Percentiles rank a stretch among this genome's conserved stretches.
Conservation (phyloP, 1,140 invertebrate genomes). For the Cherax quadricarinatus region DNA sequence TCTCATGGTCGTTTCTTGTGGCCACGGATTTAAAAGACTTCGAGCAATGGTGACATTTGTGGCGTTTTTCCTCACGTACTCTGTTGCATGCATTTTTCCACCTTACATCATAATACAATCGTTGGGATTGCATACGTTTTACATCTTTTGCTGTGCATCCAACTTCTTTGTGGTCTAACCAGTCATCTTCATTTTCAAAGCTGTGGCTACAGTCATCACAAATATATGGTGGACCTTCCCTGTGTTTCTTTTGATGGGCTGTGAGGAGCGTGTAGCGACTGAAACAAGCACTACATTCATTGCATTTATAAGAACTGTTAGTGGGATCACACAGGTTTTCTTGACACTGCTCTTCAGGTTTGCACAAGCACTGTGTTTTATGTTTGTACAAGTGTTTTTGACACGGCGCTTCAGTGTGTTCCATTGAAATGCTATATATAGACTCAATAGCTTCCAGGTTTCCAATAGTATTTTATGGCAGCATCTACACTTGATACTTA, state of each 20-base stretch:
- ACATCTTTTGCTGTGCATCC: background rate
- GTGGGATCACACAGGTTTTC: background rate
- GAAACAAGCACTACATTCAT: conserved; percentile 14
- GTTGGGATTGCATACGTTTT: background rate
- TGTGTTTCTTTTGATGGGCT: conserved; percentile 18
- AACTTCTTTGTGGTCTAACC: conserved; percentile 28
- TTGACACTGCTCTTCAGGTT: background rate
- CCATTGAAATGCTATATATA: too few species aligned
- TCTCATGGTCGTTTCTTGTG: conserved; percentile 23
- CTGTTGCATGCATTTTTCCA: background rate
- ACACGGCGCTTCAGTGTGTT: background rate
- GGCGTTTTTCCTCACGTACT: background rate
- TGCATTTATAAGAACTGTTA: conserved; percentile 3
- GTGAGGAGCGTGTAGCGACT: background rate
- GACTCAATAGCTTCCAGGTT: too few species aligned
- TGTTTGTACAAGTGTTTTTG: background rate
- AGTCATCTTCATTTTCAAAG: conserved; percentile 32
- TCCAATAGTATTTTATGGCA: too few species aligned
- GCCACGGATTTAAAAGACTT: background rate
- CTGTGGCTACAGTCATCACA: background rate
- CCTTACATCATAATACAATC: background rate
- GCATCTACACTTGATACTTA: too few species aligned
- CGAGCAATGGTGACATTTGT: background rate
- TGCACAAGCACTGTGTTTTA: too few species aligned
- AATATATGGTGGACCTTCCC: conserved; percentile 7